A percentile compares a stretch with the other conserved stretches of the same genome.
Conservation (phyloP, 1,140 invertebrate genomes). For the Hermetia illucens region DNA sequence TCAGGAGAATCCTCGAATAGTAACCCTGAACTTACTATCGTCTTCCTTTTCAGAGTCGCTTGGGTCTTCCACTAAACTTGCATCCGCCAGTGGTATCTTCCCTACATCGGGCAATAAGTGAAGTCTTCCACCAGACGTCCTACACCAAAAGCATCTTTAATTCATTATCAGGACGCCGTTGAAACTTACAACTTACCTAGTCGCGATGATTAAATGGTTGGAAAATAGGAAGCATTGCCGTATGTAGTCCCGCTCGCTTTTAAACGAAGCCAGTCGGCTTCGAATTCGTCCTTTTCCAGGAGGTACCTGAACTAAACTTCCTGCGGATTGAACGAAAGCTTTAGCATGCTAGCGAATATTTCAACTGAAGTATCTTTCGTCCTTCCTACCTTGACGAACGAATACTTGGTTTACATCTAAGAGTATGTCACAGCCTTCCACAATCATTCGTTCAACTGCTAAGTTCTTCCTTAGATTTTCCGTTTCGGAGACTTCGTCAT, state of each 20-base stretch:
- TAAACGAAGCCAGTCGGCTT: constrained; percentile 44
- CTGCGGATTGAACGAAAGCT: constrained; percentile 25
- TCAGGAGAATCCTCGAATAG: neutral
- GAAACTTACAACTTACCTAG: constrained; percentile 39
- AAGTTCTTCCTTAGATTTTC: constrained; percentile 89
- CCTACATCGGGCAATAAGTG: constrained; percentile 72
- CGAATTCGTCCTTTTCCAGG: constrained; percentile 45
- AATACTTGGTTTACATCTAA: constrained; percentile 90
- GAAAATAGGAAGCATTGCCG: constrained; percentile 75
- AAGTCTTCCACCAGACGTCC: constrained; percentile 68
- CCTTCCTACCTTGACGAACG: constrained; percentile 61
- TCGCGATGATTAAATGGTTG: constrained; percentile 70
- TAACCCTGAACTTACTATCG: constrained; percentile 32
- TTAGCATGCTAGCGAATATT: neutral
- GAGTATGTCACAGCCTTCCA: constrained; percentile 87
- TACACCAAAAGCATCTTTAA: constrained; percentile 12
- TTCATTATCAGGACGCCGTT: no score
- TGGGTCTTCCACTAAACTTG: constrained; percentile 70
- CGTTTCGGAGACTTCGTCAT: constrained; percentile 84
- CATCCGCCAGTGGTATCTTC: constrained; percentile 71
- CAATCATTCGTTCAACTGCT: constrained; percentile 87
- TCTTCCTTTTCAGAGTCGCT: constrained; percentile 45
- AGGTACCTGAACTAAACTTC: constrained; percentile 53
- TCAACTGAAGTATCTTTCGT: neutral
- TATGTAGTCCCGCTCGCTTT: constrained; percentile 55